phyloP scores from a whole-genome alignment of 2,797 vertebrate species.

The Artibeus jamaicensis region DNA sequence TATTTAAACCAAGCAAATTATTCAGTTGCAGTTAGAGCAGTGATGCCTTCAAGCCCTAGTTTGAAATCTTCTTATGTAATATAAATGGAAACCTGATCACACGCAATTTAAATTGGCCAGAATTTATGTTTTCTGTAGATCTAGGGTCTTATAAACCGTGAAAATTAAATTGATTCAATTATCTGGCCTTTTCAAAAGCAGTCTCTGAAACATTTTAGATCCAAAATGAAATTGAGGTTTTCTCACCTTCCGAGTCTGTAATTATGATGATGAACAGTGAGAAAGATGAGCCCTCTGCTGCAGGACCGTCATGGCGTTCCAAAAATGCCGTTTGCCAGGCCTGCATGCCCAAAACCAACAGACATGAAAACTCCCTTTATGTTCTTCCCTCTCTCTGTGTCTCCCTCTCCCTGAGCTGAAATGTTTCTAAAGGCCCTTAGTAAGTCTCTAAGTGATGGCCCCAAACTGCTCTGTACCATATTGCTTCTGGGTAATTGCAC shows the following conservation, averaged over 20 bases:
- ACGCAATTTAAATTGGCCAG: neutral
- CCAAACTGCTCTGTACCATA: fast-evolving
- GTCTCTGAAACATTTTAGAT: conserved; percentile 50
- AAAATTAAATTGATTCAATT: conserved; percentile 39
- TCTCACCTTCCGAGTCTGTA: conserved; percentile 35
- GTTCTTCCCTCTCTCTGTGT: neutral
- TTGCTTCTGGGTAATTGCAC: neutral
- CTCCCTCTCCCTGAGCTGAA: neutral
- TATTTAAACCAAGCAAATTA: neutral
- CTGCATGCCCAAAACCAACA: neutral
- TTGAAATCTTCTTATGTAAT: neutral
- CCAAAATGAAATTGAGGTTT: conserved; percentile 30
- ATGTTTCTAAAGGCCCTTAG: neutral
- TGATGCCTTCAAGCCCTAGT: neutral
- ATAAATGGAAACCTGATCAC: neutral
- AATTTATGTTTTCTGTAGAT: conserved; percentile 42
- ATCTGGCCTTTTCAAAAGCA: conserved; percentile 51
- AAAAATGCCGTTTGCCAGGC: neutral
- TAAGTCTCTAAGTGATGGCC: conserved; percentile 1
- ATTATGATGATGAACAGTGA: neutral
- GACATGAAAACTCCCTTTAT: neutral
- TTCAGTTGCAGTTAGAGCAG: neutral
- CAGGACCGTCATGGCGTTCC: neutral
- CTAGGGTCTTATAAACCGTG: neutral
- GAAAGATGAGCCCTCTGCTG: neutral